Base-by-base conservation (phyloP, 1,140 invertebrate species). In the Euglossa dilemma region DNA sequence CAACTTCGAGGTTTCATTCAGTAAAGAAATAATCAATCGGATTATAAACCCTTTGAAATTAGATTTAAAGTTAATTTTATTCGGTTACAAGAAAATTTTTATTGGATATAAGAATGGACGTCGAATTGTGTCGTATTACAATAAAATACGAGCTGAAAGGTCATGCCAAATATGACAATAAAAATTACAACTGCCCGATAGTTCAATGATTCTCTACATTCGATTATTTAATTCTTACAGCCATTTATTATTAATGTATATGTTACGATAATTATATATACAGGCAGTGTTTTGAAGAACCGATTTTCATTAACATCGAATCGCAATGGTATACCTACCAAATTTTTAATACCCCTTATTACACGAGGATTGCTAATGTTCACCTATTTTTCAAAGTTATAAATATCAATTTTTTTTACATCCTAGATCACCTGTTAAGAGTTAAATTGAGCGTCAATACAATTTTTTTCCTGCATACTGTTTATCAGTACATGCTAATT, bases 241-340 rank as follows among this genome's bases (percentile, higher is more conserved):
- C 43, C 52, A 43, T 20, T 28, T 63, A 57, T 70, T 54, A 61
- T 54, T 69, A 57, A 20, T 64, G 64, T 75, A 80, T 74, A 75
- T 45, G 47, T 18, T 57, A 45, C 57, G 43, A 36, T 73, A 76
- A 59, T 54, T 72, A 64, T 70, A 83, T 83, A n/a, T 86, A 84
- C 77, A 86, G 85, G 85, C 85, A 86, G 85, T 86, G 85, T 80
- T 84, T 77, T 36, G 20, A 54, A 72, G 63, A 57, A 45, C 52
- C 70, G 54, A 74, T 56, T 76, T 64, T 77, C 11, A n/a, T 77
- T n/a, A 73, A 59, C 36, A 16, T 76, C 28, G 45, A 52, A 63
- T 54, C 28, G 16, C 61, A 71, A 67, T 11, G 20, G 23, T 47
- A 54, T 50, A 64, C 36, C 56, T 82, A 76, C n/a, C 43, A 8